phyloP scores from a whole-genome alignment of 2,797 vertebrate species.

The Sebastes cheni region DNA sequence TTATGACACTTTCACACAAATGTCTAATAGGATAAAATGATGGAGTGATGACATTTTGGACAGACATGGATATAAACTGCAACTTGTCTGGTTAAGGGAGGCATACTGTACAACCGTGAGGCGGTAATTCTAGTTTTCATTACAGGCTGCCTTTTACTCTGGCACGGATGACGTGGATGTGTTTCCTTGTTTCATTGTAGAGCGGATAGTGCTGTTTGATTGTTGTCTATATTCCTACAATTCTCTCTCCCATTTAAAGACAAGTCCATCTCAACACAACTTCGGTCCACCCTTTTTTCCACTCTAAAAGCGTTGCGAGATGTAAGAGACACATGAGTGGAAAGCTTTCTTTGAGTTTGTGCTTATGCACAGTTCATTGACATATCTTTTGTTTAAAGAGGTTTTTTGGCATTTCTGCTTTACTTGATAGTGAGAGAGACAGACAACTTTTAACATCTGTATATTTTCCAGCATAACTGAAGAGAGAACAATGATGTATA shows the following conservation, averaged over 20 bases:
- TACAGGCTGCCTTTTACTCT: not conserved
- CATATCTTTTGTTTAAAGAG: not conserved
- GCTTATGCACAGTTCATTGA: not conserved
- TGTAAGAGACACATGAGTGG: not conserved
- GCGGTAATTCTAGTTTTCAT: not conserved
- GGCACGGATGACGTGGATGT: not conserved
- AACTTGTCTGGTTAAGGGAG: not conserved
- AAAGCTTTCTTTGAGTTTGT: not conserved
- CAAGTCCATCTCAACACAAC: not conserved
- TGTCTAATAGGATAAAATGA: not conserved
- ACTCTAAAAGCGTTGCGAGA: not conserved
- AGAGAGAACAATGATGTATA: not conserved
- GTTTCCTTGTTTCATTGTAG: not conserved
- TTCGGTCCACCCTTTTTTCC: not conserved
- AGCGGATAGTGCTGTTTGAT: not conserved
- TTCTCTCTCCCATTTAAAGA: too few species aligned
- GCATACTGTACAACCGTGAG: not conserved
- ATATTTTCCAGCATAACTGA: not conserved
- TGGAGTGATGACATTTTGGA: not conserved
- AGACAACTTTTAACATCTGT: not conserved
- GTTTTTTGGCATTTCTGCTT: too few species aligned
- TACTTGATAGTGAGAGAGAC: too few species aligned
- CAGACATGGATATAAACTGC: not conserved
- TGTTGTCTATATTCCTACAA: not conserved
- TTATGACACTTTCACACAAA: not conserved